Percentiles rank a stretch among this genome's conserved stretches.
phyloP scores from a whole-genome alignment of 2,888 invertebrate genomes.

The Drosophila putrida region DNA sequence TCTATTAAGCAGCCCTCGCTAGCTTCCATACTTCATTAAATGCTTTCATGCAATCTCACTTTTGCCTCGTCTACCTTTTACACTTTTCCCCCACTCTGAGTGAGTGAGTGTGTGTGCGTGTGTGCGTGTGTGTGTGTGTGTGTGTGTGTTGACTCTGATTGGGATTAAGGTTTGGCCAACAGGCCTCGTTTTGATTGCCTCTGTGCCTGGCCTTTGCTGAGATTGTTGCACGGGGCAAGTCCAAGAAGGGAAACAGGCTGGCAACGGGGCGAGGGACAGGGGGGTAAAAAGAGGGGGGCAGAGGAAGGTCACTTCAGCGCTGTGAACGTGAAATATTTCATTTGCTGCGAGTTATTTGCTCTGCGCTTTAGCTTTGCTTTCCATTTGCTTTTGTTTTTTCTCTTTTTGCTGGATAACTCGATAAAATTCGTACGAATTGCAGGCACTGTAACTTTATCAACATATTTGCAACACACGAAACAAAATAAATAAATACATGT shows the following conservation, averaged over 20 bases:
- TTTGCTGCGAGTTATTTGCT: constrained; percentile 75
- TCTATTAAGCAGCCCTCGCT: constrained; percentile 51
- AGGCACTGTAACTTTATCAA: constrained; percentile 28
- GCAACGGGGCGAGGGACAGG: background rate
- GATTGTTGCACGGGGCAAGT: constrained; percentile 12
- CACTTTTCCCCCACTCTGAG: background rate
- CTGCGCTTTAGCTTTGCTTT: constrained; percentile 53
- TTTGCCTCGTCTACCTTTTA: constrained; percentile 41
- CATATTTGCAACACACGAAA: constrained; percentile 10
- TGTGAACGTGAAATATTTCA: constrained; percentile 75
- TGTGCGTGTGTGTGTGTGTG: constrained; percentile 30
- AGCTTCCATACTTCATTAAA: constrained; percentile 75
- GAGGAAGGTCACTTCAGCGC: background rate
- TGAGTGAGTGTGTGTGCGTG: constrained; percentile 15
- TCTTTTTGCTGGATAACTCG: constrained; percentile 38
- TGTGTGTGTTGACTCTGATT: constrained; percentile 72
- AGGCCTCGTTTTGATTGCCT: constrained; percentile 76
- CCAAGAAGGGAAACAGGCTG: background rate
- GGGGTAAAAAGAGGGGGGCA: background rate
- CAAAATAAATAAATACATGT: background rate
- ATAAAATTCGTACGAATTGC: constrained; percentile 29
- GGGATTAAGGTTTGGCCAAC: constrained; percentile 76
- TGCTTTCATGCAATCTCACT: constrained; percentile 61
- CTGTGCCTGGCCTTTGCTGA: constrained; percentile 57
- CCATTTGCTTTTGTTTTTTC: constrained; percentile 28